phyloP scores from a whole-genome alignment of 37 sponge, comb jelly and placozoan genomes.

The Mnemiopsis leidyi region DNA sequence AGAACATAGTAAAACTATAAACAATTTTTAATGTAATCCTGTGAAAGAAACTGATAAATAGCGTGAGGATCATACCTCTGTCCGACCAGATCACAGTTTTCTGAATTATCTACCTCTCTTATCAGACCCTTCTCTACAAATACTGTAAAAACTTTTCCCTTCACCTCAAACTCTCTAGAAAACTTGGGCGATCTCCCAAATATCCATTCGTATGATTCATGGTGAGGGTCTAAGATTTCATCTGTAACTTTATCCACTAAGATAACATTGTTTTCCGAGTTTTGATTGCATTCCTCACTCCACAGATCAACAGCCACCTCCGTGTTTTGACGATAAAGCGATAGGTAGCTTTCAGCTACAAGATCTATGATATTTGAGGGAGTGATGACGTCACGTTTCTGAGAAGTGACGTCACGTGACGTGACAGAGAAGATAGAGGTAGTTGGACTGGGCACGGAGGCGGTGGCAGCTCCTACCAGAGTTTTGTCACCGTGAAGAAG shows the following conservation, averaged over 20 bases:
- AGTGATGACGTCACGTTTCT: background rate
- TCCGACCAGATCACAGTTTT: slow-evolving; percentile 2
- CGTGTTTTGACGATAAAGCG: background rate
- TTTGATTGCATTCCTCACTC: slow-evolving; percentile 27
- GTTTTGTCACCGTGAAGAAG: background rate
- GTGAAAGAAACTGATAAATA: too few relatives aligned
- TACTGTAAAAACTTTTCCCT: background rate
- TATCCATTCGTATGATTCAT: slow-evolving; percentile 31
- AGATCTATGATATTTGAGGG: background rate
- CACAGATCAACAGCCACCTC: background rate
- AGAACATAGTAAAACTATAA: too few relatives aligned
- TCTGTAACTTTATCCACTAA: background rate
- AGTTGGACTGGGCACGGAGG: slow-evolving; percentile 33
- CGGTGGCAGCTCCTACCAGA: background rate
- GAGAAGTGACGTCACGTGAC: background rate
- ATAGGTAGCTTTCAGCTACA: slow-evolving; percentile 2
- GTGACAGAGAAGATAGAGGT: background rate
- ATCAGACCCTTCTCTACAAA: slow-evolving; percentile 11
- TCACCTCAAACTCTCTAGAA: background rate
- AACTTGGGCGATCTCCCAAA: slow-evolving; percentile 53
- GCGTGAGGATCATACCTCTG: background rate
- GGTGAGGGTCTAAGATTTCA: background rate
- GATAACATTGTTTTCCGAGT: background rate
- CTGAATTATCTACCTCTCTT: background rate
- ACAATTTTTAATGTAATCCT: too few relatives aligned